A percentile compares a stretch with the other conserved stretches of the same genome.
Conservation (phyloP, 1,140 invertebrate species). For the Caenorhabditis brenneri region DNA sequence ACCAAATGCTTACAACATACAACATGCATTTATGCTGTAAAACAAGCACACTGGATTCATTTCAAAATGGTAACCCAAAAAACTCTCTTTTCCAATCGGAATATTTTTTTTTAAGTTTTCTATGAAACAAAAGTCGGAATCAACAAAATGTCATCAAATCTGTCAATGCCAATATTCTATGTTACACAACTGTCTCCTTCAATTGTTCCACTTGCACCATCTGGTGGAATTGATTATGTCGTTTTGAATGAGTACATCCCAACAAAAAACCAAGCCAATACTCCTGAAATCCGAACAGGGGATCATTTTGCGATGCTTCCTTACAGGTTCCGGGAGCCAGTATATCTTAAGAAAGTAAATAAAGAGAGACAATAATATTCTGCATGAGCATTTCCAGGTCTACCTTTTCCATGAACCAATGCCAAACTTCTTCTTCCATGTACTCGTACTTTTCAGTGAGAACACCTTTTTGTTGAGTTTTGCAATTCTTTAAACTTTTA, state of each 20-base stretch:
- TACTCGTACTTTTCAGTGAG: conserved; percentile 57
- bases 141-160: conserved; percentile 57
- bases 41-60: conserved; percentile 55
- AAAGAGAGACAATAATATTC: not conserved
- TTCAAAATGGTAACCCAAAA: conserved; percentile 52
- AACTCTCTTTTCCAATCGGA: not conserved
- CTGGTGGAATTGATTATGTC: conserved; percentile 56
- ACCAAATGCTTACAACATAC: conserved; percentile 57
- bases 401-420: conserved; percentile 52
- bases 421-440: conserved; percentile 53
- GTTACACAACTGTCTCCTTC: conserved; percentile 58
- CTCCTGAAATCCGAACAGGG: conserved; percentile 57
- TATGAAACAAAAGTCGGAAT: conserved; percentile 59
- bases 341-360: conserved; percentile 50
- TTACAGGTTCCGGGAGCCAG: conserved; percentile 54
- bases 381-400: conserved; percentile 27
- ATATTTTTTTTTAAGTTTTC: conserved; percentile 47
- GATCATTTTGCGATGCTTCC: conserved; percentile 59
- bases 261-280: conserved; percentile 38
- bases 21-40: conserved; percentile 60
- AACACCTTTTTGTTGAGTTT: not conserved
- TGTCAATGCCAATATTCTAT: conserved; percentile 60
- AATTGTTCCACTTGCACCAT: conserved; percentile 53
- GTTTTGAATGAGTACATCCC: conserved; percentile 57
- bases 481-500: not conserved